Evolutionary conservation across 2,797 vertebrate species (phyloP).

Genomic region (Hephaestus fuliginosus): DNA sequence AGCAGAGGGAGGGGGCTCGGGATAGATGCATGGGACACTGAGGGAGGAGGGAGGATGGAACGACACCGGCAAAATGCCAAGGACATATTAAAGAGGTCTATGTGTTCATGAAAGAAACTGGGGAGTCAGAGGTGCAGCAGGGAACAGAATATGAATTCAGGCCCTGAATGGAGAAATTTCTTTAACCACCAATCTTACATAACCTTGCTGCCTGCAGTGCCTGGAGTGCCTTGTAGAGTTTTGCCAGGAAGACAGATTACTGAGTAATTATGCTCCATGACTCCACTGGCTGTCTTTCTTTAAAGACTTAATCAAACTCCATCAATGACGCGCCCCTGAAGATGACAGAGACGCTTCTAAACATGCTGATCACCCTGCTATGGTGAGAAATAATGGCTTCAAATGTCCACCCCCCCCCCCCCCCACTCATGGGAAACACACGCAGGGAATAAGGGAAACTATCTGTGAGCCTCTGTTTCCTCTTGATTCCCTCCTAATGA

Average conservation of each 20-base stretch:
- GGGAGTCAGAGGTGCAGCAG: background rate
- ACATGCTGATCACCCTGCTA: conserved; percentile 44
- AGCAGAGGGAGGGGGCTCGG: conserved; percentile 19
- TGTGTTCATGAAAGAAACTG: conserved; percentile 10
- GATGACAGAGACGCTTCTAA: conserved; percentile 21
- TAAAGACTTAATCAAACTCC: conserved; percentile 51
- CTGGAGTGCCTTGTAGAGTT: conserved; percentile 42
- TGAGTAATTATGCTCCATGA: conserved; percentile 41
- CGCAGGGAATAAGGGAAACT: conserved; percentile 53
- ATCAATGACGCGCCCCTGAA: conserved; percentile 26
- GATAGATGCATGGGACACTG: conserved; percentile 27
- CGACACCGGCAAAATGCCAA: background rate
- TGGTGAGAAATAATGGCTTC: conserved; percentile 31
- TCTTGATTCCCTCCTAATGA: conserved; percentile 78
- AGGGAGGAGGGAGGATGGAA: conserved; percentile 8
- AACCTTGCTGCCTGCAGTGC: conserved; percentile 51
- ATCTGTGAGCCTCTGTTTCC: conserved; percentile 65
- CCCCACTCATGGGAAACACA: conserved; percentile 29
- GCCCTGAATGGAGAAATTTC: conserved; percentile 33
- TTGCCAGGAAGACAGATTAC: conserved; percentile 48
- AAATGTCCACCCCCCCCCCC: background rate
- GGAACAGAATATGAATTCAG: conserved; percentile 26
- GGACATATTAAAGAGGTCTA: conserved; percentile 14
- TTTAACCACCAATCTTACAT: conserved; percentile 32
- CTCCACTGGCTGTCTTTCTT: conserved; percentile 23